Evolutionary conservation across 2,113 vertebrate genomes (phyloP).

Genomic region (Leiothrix lutea): DNA sequence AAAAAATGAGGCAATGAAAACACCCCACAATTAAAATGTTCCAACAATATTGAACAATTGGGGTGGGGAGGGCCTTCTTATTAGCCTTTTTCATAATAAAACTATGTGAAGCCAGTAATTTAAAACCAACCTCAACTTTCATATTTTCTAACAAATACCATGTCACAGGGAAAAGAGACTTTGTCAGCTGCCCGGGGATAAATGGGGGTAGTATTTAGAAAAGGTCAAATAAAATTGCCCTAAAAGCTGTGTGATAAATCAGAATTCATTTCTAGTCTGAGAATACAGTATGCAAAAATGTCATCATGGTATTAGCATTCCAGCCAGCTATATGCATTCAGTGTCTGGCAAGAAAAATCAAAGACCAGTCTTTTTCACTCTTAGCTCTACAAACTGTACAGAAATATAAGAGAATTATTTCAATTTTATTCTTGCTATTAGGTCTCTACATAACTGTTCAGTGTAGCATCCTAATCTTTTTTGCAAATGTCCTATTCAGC

Average conservation of each 20-base stretch:
- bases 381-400: not conserved
- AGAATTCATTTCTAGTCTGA: not conserved
- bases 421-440: not conserved
- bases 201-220: slow-evolving; percentile 28
- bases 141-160: slow-evolving; percentile 12
- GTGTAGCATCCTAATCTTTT: not conserved
- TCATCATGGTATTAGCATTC: not conserved
- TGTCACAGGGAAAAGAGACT: not conserved
- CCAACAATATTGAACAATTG: not conserved
- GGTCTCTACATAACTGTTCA: not conserved
- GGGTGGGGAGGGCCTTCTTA: not conserved
- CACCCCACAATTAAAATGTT: not conserved
- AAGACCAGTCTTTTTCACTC: not conserved
- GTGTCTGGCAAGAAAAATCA: not conserved
- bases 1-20: not conserved
- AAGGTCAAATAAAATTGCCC: slow-evolving; percentile 50
- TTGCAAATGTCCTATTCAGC: not conserved
- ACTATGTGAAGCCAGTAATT: not conserved
- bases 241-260: slow-evolving; percentile 23
- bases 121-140: not conserved
- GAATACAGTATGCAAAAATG: slow-evolving; percentile 32
- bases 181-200: slow-evolving; percentile 1
- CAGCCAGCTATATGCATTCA: not conserved
- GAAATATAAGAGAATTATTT: not conserved
- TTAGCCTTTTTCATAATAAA: not conserved